A percentile compares a stretch with the other conserved stretches of the same genome.
These are phyloP conservation scores for Phaetusa simplex DNA, from an alignment of 2,113 vertebrate species.

Conservation along the genomic window DNA sequence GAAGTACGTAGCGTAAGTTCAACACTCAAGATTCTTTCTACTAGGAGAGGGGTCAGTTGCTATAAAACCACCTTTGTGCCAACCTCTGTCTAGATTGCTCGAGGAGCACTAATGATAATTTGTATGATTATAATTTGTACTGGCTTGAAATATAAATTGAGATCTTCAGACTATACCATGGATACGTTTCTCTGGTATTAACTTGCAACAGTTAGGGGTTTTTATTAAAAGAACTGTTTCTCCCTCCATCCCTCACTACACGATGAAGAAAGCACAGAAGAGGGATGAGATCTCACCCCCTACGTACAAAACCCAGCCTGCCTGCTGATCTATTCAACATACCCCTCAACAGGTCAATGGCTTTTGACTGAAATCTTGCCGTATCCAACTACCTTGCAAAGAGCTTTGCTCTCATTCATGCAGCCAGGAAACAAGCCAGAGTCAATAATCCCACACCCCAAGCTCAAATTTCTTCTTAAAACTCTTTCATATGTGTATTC, in stretches of 20 bases:
- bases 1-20: background rate
- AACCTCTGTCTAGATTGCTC: background rate
- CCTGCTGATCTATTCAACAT: background rate
- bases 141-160: background rate
- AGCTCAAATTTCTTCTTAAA: slow-evolving; percentile 47
- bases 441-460: slow-evolving; percentile 41
- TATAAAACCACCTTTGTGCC: background rate
- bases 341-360: background rate
- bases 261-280: background rate
- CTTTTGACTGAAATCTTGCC: slow-evolving; percentile 27
- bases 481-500: slow-evolving; percentile 27
- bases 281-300: background rate
- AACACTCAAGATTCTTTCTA: background rate
- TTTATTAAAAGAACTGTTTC: background rate
- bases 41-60: background rate
- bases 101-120: background rate
- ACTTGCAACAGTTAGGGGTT: background rate
- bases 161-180: background rate
- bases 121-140: background rate
- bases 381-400: slow-evolving; percentile 11
- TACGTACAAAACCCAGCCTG: background rate
- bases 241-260: background rate
- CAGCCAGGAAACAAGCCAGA: slow-evolving; percentile 42
- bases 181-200: background rate
- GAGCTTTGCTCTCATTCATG: slow-evolving; percentile 25